Evolutionary conservation across 2,113 vertebrate genomes (phyloP).

Genomic region (Vireo altiloquus): DNA sequence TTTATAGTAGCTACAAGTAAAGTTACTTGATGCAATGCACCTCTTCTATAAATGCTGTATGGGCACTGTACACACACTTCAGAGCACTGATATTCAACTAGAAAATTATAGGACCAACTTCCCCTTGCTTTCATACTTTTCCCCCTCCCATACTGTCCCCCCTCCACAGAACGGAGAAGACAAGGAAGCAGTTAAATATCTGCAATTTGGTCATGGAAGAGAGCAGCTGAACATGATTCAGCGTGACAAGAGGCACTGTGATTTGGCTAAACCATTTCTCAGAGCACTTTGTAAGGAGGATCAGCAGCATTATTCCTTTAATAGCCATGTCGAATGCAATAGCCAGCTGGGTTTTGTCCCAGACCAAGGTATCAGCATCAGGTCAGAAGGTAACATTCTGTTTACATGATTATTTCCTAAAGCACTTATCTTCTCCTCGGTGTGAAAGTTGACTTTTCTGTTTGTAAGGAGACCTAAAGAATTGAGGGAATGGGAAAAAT

Average conservation of each 20-base stretch:
- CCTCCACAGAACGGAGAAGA: not conserved
- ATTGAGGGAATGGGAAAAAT: slow-evolving; percentile 84
- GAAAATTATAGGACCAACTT: not conserved
- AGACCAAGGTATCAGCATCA: slow-evolving; percentile 84
- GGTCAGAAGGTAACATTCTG: slow-evolving; percentile 96
- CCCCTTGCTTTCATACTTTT: not conserved
- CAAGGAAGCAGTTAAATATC: slow-evolving; percentile 33
- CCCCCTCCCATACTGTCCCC: not conserved
- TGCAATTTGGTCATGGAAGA: slow-evolving; percentile 41
- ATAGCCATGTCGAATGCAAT: slow-evolving; percentile 92
- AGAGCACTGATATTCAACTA: not conserved
- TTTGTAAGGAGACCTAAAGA: slow-evolving; percentile 80
- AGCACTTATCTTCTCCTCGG: slow-evolving; percentile 84
- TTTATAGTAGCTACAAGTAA: not conserved
- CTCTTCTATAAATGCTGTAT: not conserved
- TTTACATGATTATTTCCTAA: slow-evolving; percentile 93
- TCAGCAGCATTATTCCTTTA: slow-evolving; percentile 84
- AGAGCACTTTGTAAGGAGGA: slow-evolving; percentile 70
- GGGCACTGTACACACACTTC: not conserved
- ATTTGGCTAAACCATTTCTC: slow-evolving; percentile 73
- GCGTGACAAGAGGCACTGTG: slow-evolving; percentile 72
- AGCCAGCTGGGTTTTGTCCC: slow-evolving; percentile 83
- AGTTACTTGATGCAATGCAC: not conserved
- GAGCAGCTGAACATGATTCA: slow-evolving; percentile 65
- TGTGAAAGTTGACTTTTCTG: slow-evolving; percentile 89